phyloP scores from a whole-genome alignment of 2,113 vertebrate species.

The Forbesichthys agassizii region DNA sequence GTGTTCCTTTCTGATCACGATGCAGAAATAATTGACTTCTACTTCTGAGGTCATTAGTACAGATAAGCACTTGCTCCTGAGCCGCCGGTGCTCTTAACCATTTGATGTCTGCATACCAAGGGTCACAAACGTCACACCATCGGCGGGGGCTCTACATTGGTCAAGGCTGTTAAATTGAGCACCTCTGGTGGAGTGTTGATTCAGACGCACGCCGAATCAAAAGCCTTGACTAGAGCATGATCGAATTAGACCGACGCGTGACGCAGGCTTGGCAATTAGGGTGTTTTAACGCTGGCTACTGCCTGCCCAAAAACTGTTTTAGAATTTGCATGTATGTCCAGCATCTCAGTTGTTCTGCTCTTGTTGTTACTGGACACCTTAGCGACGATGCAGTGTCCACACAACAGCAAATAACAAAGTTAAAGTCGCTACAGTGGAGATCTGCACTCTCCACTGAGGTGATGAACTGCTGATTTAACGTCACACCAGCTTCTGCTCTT shows the following conservation, averaged over 20 bases:
- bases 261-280: background rate
- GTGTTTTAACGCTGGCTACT: background rate
- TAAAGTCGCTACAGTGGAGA: conserved; percentile 23
- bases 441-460: conserved; percentile 26
- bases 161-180: too few relatives aligned
- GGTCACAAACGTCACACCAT: conserved; percentile 26
- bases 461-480: conserved; percentile 35
- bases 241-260: conserved; percentile 3
- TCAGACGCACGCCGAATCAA: background rate
- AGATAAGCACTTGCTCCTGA: conserved; percentile 66
- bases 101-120: conserved; percentile 65
- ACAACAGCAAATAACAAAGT: conserved; percentile 34
- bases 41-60: conserved; percentile 73
- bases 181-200: background rate
- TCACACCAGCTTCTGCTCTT: background rate
- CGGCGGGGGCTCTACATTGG: background rate
- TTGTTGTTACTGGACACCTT: too few relatives aligned
- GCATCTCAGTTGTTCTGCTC: too few relatives aligned
- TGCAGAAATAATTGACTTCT: conserved; percentile 81
- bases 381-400: too few relatives aligned
- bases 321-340: too few relatives aligned
- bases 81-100: conserved; percentile 67
- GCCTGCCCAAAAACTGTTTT: too few relatives aligned
- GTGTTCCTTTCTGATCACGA: conserved; percentile 72
- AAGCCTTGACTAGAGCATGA: background rate